Base-by-base conservation (phyloP, 92 coral and sea anemone genomes). In the Plumapathes pennacea region DNA sequence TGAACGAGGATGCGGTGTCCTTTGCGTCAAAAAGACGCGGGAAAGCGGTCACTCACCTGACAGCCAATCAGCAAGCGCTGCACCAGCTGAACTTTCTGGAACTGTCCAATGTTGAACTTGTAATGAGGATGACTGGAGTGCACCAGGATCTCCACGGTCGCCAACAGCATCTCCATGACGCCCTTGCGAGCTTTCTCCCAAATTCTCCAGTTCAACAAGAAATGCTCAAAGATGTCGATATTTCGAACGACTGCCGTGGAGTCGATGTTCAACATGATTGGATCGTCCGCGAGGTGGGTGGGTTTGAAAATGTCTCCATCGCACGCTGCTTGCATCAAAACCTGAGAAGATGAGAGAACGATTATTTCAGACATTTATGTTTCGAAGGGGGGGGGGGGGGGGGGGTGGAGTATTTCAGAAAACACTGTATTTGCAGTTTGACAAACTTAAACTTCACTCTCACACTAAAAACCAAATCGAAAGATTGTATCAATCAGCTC, bases 41-140 rank as follows among this genome's bases (percentile, higher is more conserved):
- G n/a, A n/a, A n/a, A n/a, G n/a, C n/a, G n/a, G n/a, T n/a, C n/a
- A 27, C 43, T 25, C 53, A 94, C 99, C 90, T 94, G 99, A 31
- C 99, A 94, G 11, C 99, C 96, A 89, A 94, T 89, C 23, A 94
- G 76, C 38, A 94, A 77, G 59, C 79, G 89, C 51, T 83, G 94
- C 10, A 94, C 85, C 2, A 86, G 94, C 45, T 84, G 92, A 1
- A 96, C 99, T 46, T 86, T 81, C 64, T 84, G 90, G 47, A 94
- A 88, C 80, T 94, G 99, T 31, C 58, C 49, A 42, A 94, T 86
- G 61, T 94, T 94, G 32, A 94, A 94, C 71, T 61, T 51, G 72
- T 86, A 88, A 57, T 73, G 81, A n/a, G 89, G 79, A 45, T 94
- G 96, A 48, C 91, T 84, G 0, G 81, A 84, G 55, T 83, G 96